phyloP scores from a whole-genome alignment of 2,113 vertebrate genomes.

The Passer montanus region DNA sequence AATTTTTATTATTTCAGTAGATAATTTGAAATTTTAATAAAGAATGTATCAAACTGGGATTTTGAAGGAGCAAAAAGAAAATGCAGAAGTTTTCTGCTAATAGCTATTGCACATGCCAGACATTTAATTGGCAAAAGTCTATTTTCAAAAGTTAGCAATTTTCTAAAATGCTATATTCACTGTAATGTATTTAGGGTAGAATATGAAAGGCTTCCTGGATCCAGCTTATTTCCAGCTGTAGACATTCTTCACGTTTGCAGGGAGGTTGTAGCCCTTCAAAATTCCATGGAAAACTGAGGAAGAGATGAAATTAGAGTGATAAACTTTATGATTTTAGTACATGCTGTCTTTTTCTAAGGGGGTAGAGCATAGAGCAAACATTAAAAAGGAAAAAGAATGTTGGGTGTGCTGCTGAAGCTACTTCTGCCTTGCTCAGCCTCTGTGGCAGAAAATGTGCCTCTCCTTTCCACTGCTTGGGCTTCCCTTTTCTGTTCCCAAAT shows the following conservation, averaged over 20 bases:
- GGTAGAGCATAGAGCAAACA: background rate
- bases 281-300: background rate
- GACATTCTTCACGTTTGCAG: background rate
- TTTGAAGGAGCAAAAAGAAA: background rate
- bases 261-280: background rate
- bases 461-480: rapidly evolving
- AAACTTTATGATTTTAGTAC: background rate
- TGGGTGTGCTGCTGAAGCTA: background rate
- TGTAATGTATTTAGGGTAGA: background rate
- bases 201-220: background rate
- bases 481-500: background rate
- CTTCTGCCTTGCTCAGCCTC: background rate
- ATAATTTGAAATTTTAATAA: background rate
- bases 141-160: background rate
- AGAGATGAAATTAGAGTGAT: background rate
- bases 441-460: background rate
- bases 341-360: background rate
- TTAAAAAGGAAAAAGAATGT: background rate
- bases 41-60: background rate
- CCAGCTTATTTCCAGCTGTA: background rate
- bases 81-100: background rate
- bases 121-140: background rate
- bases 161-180: background rate
- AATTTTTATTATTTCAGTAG: background rate
- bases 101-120: background rate